Evolutionary conservation across 2,113 vertebrate species (phyloP), one percentile per base, ranked within the genome.

Genomic region (Cnemophilus loriae): DNA sequence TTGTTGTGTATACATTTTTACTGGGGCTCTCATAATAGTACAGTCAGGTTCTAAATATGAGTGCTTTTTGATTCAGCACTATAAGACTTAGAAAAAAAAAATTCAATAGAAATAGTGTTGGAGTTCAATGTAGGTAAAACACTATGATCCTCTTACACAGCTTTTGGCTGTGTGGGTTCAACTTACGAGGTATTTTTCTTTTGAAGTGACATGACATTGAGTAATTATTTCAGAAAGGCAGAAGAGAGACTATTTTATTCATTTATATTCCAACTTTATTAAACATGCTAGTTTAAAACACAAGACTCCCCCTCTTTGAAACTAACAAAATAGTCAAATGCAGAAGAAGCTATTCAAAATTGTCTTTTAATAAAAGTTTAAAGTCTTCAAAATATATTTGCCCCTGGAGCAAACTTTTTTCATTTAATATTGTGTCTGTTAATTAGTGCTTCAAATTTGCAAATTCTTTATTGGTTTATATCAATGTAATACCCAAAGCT

Each of bases 391-490:
- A 98, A 98, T 98, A 97, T 98, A 98, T 98, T 98, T 98, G 97
- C 98, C 98, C 98, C 98, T 96, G 97, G 98, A 98, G 98, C 98
- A 98, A 98, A 98, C 98, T 98, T 98, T 98, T 98, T 98, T 98
- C 98, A 98, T 98, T 98, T 98, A 98, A 98, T 98, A 98, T 98
- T 98, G 97, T 98, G 98, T 98, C 97, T 98, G 98, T 99, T 99
- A 98, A 99, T 99, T 98, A 99, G 98, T 98, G 98, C 98, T 98
- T 98, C 98, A 98, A 98, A 98, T 98, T 98, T 98, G 98, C 98
- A 98, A 98, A 98, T 98, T 98, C 98, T 98, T 98, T 98, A 98
- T 98, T 98, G 97, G 98, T 98, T 99, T 98, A 98, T 98, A 98
- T 98, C 98, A 98, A 91, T 98, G 98, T 98, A 98, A 98, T 98